Evolutionary conservation across 2,888 invertebrate genomes (phyloP).

Genomic region (Brenthis hecate): DNA sequence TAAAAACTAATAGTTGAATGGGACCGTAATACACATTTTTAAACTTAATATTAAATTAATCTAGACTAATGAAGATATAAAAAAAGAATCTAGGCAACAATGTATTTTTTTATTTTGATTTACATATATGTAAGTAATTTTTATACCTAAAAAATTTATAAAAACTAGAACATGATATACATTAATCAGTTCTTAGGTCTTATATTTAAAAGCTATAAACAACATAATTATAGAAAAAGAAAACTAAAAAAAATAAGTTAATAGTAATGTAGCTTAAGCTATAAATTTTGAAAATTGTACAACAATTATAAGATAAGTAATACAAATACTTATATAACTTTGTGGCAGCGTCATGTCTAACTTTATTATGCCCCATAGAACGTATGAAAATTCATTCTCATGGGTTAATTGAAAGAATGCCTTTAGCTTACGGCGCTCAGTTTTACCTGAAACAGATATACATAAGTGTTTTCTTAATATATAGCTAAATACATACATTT

Average conservation of each 20-base stretch:
- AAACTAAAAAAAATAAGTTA: background rate
- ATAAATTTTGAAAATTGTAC: conserved; percentile 74
- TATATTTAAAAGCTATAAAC: too few relatives aligned
- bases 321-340: conserved; percentile 66
- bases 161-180: too few relatives aligned
- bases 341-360: conserved; percentile 70
- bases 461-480: background rate
- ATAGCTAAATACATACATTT: too few relatives aligned
- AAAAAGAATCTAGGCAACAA: too few relatives aligned
- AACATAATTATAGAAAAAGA: background rate
- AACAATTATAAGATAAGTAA: conserved; percentile 68
- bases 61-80: too few relatives aligned
- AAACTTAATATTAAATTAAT: too few relatives aligned
- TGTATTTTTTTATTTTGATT: too few relatives aligned
- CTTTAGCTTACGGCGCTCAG: conserved; percentile 63
- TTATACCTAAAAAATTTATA: too few relatives aligned
- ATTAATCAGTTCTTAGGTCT: too few relatives aligned
- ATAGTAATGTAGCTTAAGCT: conserved; percentile 47
- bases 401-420: conserved; percentile 64
- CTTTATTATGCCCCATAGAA: conserved; percentile 61
- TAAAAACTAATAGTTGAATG: too few relatives aligned
- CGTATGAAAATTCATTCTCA: conserved; percentile 64
- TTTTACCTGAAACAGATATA: conserved; percentile 56
- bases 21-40: too few relatives aligned
- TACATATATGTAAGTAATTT: too few relatives aligned